Conservation (phyloP, 2,797 vertebrate species). For the Oreonectes daqikongensis region DNA sequence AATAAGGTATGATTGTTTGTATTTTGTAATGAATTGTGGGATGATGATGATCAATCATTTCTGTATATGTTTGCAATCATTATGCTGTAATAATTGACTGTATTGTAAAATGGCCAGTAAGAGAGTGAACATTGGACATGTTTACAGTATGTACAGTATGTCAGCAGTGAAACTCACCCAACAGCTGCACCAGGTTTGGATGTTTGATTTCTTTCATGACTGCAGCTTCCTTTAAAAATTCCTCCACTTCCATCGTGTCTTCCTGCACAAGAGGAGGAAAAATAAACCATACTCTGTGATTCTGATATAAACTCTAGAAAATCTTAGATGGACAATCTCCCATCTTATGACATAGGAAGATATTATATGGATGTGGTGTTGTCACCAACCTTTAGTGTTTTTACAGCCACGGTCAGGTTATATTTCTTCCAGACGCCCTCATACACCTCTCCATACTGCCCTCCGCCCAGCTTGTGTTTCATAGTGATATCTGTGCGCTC, state of each 20-base stretch:
- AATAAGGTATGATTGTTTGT: too few species aligned
- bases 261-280: slow-evolving; percentile 77
- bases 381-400: slow-evolving; percentile 84
- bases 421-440: slow-evolving; percentile 99
- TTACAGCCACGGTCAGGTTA: slow-evolving; percentile 95
- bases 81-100: too few species aligned
- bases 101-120: too few species aligned
- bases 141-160: too few species aligned
- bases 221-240: slow-evolving; percentile 96
- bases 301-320: not conserved
- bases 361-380: too few species aligned
- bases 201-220: slow-evolving; percentile 99
- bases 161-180: slow-evolving; percentile 79
- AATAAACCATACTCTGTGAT: not conserved
- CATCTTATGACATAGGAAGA: too few species aligned
- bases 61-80: too few species aligned
- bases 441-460: slow-evolving; percentile 98
- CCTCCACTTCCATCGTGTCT: slow-evolving; percentile 99
- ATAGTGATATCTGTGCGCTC: slow-evolving; percentile 98
- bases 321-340: too few species aligned
- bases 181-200: slow-evolving; percentile 94
- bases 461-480: slow-evolving; percentile 97
- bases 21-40: too few species aligned
- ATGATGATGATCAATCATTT: too few species aligned
- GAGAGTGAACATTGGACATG: too few species aligned